Percentiles rank a stretch among this genome's conserved stretches.
Evolutionary conservation across 2,797 vertebrate genomes (phyloP).

Genomic region (Sebastes matsubarae): DNA sequence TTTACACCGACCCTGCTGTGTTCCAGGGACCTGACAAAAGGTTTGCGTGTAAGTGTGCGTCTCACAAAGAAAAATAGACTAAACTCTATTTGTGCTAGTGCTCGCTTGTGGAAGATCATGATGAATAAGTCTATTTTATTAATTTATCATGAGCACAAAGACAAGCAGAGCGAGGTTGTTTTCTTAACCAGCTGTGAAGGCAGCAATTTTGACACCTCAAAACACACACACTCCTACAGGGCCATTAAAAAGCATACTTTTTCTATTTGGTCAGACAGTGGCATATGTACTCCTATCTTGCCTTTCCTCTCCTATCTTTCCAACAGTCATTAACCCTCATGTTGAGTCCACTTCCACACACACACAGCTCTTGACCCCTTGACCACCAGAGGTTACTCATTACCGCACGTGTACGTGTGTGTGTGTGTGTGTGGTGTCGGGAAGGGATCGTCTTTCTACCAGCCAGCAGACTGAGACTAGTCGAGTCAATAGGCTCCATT

Average conservation of each 20-base stretch:
- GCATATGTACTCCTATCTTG: neutral
- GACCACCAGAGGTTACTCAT: constrained; percentile 73
- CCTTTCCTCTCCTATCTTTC: constrained; percentile 32
- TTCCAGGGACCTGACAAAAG: constrained; percentile 19
- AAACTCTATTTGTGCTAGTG: neutral
- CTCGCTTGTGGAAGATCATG: constrained; percentile 16
- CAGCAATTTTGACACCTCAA: neutral
- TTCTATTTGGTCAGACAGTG: neutral
- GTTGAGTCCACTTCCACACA: constrained; percentile 69
- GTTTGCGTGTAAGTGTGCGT: neutral
- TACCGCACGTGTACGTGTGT: constrained; percentile 42
- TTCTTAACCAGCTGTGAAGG: constrained; percentile 9
- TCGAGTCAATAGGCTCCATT: constrained; percentile 55
- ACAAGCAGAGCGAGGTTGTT: constrained; percentile 7
- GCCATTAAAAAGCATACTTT: neutral
- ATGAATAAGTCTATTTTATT: constrained; percentile 22
- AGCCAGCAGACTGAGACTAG: constrained; percentile 52
- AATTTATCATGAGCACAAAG: constrained; percentile 22
- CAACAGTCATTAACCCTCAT: constrained; percentile 71
- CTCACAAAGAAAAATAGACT: neutral
- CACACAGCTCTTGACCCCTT: constrained; percentile 64
- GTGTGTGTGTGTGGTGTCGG: constrained; percentile 20
- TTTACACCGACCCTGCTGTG: neutral
- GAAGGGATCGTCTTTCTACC: constrained; percentile 52
- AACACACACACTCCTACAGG: neutral